phyloP scores from a whole-genome alignment of 2,888 invertebrate species.

The Thelaira solivaga region DNA sequence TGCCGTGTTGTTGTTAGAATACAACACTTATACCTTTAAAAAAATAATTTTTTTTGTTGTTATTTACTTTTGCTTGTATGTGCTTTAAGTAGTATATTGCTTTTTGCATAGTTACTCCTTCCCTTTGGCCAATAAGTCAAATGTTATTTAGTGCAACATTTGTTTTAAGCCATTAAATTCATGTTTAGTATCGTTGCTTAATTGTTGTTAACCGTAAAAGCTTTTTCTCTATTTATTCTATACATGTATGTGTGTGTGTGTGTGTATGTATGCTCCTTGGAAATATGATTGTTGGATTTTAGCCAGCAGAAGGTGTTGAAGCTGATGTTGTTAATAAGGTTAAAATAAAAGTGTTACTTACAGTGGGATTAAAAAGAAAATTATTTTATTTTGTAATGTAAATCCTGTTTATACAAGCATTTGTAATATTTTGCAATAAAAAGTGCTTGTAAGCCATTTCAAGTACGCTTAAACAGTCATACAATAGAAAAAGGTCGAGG shows the following conservation, averaged over 20 bases:
- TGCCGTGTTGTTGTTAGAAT: background rate
- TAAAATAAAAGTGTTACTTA: background rate
- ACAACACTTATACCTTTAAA: background rate
- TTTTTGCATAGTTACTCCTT: slow-evolving; percentile 19
- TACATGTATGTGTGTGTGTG: background rate
- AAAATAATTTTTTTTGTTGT: slow-evolving; percentile 1
- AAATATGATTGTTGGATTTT: background rate
- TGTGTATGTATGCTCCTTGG: background rate
- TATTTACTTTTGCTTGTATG: background rate
- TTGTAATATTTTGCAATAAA: too few species aligned
- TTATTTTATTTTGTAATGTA: too few species aligned
- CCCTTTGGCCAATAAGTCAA: slow-evolving; percentile 29
- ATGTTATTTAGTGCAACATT: slow-evolving; percentile 54
- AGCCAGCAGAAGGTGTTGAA: background rate
- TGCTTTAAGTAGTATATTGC: too few species aligned
- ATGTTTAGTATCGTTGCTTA: slow-evolving; percentile 43
- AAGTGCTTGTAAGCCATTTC: too few species aligned
- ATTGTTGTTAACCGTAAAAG: slow-evolving; percentile 23
- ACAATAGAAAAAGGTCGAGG: too few species aligned
- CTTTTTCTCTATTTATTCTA: slow-evolving; percentile 2
- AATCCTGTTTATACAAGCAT: too few species aligned
- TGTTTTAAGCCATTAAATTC: slow-evolving; percentile 55
- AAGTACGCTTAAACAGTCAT: too few species aligned
- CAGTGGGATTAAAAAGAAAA: background rate
- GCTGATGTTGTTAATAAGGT: background rate